These are phyloP conservation scores for Nansenia antarctica DNA, from an alignment of 2,113 vertebrate genomes.

Conservation along the genomic window DNA sequence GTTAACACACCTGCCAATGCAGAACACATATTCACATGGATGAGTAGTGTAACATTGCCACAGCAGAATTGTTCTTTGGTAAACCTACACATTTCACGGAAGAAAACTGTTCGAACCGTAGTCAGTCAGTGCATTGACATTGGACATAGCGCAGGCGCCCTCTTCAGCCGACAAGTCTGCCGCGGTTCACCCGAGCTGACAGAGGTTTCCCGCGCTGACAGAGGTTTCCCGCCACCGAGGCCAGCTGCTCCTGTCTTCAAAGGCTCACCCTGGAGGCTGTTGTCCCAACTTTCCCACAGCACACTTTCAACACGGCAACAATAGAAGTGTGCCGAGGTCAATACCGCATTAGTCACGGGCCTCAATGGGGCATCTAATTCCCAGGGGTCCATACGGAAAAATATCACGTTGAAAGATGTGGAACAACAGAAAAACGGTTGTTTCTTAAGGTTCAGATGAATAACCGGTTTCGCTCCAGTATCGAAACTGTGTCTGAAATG, in stretches of 20 bases:
- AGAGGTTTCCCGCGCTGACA: slow-evolving; percentile 21
- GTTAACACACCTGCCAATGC: too few species aligned
- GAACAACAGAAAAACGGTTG: neutral
- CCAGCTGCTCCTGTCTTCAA: slow-evolving; percentile 55
- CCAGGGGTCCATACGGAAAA: slow-evolving; percentile 30
- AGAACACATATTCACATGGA: too few species aligned
- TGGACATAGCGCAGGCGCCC: too few species aligned
- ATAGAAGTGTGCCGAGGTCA: slow-evolving; percentile 61
- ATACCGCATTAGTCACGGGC: slow-evolving; percentile 37
- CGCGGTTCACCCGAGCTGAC: slow-evolving; percentile 9
- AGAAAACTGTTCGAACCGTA: too few species aligned
- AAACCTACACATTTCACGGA: too few species aligned
- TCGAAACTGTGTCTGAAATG: neutral
- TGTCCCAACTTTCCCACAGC: slow-evolving; percentile 62
- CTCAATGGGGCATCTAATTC: slow-evolving; percentile 29
- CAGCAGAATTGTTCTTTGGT: too few species aligned
- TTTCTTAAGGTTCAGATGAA: neutral
- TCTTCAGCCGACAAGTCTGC: too few species aligned
- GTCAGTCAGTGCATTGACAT: too few species aligned
- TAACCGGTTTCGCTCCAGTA: neutral
- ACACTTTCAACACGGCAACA: slow-evolving; percentile 40
- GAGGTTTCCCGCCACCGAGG: slow-evolving; percentile 57
- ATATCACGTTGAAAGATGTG: slow-evolving; percentile 15
- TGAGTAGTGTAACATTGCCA: too few species aligned
- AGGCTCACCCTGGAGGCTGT: slow-evolving; percentile 51